Conservation (phyloP, 2,113 vertebrate species). For the Sclerurus mexicanus region DNA sequence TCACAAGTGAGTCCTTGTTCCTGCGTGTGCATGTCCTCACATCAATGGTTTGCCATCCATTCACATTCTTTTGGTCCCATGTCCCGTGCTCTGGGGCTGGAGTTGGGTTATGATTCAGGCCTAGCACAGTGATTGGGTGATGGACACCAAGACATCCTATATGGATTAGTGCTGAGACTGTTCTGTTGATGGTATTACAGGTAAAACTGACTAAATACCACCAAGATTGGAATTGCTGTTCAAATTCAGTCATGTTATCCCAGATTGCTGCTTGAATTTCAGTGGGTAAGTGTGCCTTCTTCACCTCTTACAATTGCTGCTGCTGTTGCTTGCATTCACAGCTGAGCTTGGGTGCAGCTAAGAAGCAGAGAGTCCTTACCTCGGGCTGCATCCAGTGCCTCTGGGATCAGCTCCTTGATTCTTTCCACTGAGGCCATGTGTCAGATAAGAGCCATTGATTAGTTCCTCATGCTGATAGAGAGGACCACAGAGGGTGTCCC, state of each 20-base stretch:
- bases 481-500: not conserved
- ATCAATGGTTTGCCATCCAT: not conserved
- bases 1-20: not conserved
- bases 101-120: not conserved
- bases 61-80: too few relatives aligned
- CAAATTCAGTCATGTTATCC: not conserved
- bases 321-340: not conserved
- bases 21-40: not conserved
- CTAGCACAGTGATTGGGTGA: not conserved
- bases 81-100: too few relatives aligned
- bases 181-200: not conserved
- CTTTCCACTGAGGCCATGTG: not conserved
- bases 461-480: not conserved
- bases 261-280: not conserved
- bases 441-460: not conserved
- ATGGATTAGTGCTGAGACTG: not conserved
- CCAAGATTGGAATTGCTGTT: not conserved
- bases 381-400: not conserved
- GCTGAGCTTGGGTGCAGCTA: not conserved
- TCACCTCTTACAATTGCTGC: not conserved
- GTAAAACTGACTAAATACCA: not conserved
- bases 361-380: not conserved
- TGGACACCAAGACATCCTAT: not conserved
- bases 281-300: not conserved
- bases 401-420: not conserved